These are phyloP conservation scores for Hippolais icterina DNA, from an alignment of 2,113 vertebrate genomes.

Conservation along the genomic window DNA sequence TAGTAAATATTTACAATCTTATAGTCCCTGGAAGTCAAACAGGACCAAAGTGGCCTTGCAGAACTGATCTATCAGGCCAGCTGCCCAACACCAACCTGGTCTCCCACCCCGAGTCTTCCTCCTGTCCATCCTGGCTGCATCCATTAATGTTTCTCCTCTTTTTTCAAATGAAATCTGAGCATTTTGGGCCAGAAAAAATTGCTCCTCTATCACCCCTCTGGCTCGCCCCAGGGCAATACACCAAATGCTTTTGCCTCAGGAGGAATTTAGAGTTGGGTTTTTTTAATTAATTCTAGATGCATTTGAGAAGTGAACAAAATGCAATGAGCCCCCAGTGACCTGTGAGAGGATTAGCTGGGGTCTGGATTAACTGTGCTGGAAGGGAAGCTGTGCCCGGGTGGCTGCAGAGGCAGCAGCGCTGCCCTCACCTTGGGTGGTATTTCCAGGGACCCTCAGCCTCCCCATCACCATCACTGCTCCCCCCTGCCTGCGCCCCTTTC, in stretches of 20 bases:
- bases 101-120: rapidly evolving
- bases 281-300: conserved; percentile 40
- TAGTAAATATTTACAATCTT: not conserved
- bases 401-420: rapidly evolving
- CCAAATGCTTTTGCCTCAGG: not conserved
- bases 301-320: conserved; percentile 40
- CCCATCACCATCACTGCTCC: rapidly evolving
- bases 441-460: not conserved
- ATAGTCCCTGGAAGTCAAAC: not conserved
- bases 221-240: rapidly evolving
- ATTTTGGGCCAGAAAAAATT: not conserved
- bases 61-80: not conserved
- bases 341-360: conserved; percentile 51
- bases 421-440: not conserved
- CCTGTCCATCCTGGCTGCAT: not conserved
- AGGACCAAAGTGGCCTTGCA: not conserved
- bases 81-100: not conserved
- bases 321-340: conserved; percentile 48
- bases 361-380: conserved; percentile 57
- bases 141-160: not conserved
- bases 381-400: not conserved
- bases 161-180: not conserved
- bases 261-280: not conserved
- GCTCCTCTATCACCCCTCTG: not conserved
- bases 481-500: not conserved